These are phyloP conservation scores for Sinhomidia bicolor DNA, from an alignment of 2,888 invertebrate genomes.

Conservation along the genomic window DNA sequence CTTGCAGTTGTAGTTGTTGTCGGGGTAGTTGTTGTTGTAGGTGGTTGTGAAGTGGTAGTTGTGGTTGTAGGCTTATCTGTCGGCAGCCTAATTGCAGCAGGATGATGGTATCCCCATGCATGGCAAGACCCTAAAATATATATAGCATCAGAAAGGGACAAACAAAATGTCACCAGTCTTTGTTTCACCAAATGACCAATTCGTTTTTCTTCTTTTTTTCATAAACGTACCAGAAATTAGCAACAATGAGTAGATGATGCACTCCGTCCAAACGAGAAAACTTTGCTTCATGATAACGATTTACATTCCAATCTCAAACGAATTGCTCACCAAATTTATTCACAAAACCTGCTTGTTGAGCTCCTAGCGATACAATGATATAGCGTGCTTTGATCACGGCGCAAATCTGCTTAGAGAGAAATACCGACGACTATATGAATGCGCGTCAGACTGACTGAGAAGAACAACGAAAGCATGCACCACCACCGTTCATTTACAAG, in stretches of 20 bases:
- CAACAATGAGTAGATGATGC: slow-evolving; percentile 2
- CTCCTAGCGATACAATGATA: background rate
- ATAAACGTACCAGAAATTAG: slow-evolving; percentile 53
- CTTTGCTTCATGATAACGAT: slow-evolving; percentile 48
- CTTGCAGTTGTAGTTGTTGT: background rate
- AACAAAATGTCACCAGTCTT: too few species aligned
- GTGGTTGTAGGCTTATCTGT: slow-evolving; percentile 57
- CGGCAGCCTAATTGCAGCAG: slow-evolving; percentile 60
- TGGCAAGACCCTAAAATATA: slow-evolving; percentile 55
- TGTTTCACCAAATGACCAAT: background rate
- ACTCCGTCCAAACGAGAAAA: slow-evolving; percentile 31
- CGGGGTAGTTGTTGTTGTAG: background rate
- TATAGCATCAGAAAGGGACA: background rate
- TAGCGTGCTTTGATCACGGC: background rate
- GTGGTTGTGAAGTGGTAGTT: background rate
- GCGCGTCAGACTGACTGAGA: background rate
- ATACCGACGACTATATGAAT: background rate
- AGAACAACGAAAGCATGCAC: background rate
- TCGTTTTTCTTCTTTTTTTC: background rate
- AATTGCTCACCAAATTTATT: background rate
- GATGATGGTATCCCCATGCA: slow-evolving; percentile 67
- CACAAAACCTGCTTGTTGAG: background rate
- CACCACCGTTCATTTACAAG: too few species aligned
- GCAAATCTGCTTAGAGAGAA: background rate
- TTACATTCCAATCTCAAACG: slow-evolving; percentile 39